phyloP scores from a whole-genome alignment of 2,113 vertebrate genomes.

The Anguilla japonica region DNA sequence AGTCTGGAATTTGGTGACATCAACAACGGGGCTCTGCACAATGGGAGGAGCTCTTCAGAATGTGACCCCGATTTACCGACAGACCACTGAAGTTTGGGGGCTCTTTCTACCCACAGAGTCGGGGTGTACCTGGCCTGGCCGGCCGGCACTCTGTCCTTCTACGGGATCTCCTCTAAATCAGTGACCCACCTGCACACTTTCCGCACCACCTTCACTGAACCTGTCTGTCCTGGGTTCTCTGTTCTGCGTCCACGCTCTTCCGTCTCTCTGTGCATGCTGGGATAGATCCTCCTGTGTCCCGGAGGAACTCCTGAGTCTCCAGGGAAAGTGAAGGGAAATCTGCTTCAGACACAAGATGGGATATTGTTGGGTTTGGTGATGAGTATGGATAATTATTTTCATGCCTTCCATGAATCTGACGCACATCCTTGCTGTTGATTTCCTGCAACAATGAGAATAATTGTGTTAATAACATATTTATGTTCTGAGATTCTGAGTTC shows the following conservation, averaged over 20 bases:
- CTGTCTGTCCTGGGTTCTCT: background rate
- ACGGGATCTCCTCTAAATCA: background rate
- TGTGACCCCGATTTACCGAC: too few species aligned
- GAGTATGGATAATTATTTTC: too few species aligned
- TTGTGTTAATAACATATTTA: too few species aligned
- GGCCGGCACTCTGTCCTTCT: constrained; percentile 11
- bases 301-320: too few species aligned
- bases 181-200: background rate
- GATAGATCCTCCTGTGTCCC: background rate
- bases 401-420: too few species aligned
- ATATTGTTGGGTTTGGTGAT: too few species aligned
- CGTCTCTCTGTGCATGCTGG: background rate
- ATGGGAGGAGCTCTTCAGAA: background rate
- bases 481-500: too few species aligned
- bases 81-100: too few species aligned
- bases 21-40: background rate
- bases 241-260: background rate
- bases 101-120: background rate
- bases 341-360: too few species aligned
- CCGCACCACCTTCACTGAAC: constrained; percentile 10
- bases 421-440: too few species aligned
- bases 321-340: too few species aligned
- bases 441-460: too few species aligned
- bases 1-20: background rate
- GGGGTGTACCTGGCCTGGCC: background rate